Evolutionary conservation across 2,797 vertebrate genomes (phyloP).

Genomic region (Melanogrammus aeglefinus): DNA sequence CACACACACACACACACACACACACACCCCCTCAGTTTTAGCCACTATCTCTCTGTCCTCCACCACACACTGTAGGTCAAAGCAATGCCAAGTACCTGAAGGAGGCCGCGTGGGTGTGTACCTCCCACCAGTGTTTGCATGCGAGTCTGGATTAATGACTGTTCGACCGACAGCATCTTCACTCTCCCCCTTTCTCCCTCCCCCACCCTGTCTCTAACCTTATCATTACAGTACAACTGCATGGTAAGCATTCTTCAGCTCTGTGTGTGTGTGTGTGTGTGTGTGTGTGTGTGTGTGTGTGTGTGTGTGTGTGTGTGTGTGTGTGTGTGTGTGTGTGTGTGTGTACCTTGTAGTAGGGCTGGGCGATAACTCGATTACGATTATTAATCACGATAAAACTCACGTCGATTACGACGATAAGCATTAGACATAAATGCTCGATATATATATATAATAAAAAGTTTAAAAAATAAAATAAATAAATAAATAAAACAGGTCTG

Average conservation of each 20-base stretch:
- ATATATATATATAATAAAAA: no score
- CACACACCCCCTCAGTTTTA: background rate
- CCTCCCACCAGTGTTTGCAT: background rate
- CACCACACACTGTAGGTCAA: no score
- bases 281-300: background rate
- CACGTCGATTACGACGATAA: no score
- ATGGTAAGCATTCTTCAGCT: background rate
- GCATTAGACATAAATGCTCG: no score
- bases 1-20: background rate
- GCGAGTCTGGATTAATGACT: conserved; percentile 7
- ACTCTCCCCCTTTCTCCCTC: background rate
- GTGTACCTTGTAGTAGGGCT: conserved; percentile 73
- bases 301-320: background rate
- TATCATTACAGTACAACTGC: background rate
- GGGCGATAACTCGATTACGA: no score
- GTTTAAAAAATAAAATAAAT: no score
- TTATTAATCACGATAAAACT: no score
- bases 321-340: conserved; percentile 1
- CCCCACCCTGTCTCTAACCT: background rate
- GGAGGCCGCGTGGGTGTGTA: background rate
- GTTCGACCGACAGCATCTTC: background rate
- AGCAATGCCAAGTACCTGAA: background rate
- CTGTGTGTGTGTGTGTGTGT: conserved; percentile 1
- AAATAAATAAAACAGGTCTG: no score
- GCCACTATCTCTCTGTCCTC: background rate